These are phyloP conservation scores for Eutolmus rufibarbis DNA, from an alignment of 2,888 invertebrate genomes.

Conservation along the genomic window DNA sequence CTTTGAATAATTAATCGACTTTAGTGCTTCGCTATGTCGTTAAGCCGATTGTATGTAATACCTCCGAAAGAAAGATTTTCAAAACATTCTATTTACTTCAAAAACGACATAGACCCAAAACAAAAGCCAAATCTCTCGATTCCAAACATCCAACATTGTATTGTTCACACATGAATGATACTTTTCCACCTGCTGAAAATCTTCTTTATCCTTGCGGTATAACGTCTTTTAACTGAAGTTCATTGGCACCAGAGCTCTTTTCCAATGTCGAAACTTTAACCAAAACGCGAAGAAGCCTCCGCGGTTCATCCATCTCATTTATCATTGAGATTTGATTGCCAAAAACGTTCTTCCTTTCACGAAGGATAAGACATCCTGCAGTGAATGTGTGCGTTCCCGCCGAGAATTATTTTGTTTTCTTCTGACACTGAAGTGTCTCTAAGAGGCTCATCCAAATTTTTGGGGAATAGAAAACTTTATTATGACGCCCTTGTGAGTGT, in stretches of 20 bases:
- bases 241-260: background rate
- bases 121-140: background rate
- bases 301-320: background rate
- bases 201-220: background rate
- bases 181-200: background rate
- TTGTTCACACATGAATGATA: background rate
- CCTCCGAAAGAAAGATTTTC: background rate
- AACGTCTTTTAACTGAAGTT: background rate
- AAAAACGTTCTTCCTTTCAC: background rate
- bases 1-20: background rate
- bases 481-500: background rate
- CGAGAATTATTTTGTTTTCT: background rate
- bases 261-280: background rate
- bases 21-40: background rate
- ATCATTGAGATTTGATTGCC: background rate
- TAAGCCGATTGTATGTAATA: background rate
- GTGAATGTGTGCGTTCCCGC: background rate
- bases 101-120: background rate
- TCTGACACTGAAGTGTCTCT: background rate
- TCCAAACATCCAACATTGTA: background rate
- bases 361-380: background rate
- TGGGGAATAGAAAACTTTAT: background rate
- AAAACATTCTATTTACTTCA: background rate
- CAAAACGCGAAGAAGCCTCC: background rate
- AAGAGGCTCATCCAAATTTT: background rate